Percentiles rank a stretch among this genome's conserved stretches.
Evolutionary conservation across 2,888 invertebrate genomes (phyloP).

Genomic region (Girardia tigrina): DNA sequence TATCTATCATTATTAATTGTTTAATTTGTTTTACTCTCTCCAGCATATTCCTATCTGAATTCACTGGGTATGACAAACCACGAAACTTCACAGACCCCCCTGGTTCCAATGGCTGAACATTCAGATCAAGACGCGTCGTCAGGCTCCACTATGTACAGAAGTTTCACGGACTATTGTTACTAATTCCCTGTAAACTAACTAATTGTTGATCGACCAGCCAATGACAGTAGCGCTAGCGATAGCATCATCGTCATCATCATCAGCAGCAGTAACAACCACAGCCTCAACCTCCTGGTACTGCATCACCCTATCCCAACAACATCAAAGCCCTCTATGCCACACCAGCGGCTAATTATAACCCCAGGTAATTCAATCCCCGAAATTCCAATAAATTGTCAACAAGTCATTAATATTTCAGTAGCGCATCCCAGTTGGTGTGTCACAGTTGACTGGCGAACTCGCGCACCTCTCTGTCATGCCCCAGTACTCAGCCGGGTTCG

Average conservation of each 20-base stretch:
- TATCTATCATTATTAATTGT: neutral
- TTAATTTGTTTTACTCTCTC: neutral
- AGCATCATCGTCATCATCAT: no score
- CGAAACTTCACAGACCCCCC: constrained; percentile 2
- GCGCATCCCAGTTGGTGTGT: constrained; percentile 1
- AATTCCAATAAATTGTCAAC: neutral
- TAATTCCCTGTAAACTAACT: neutral
- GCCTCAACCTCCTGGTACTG: no score
- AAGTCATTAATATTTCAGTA: constrained; percentile 23
- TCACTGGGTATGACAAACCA: constrained; percentile 15
- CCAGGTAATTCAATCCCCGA: constrained; percentile 19
- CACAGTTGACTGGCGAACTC: constrained; percentile 16
- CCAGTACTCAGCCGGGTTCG: neutral
- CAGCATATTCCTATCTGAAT: neutral
- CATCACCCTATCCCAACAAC: neutral
- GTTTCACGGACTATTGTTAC: constrained; percentile 20
- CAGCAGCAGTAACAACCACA: no score
- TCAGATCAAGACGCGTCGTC: constrained; percentile 15
- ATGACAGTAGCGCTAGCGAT: no score
- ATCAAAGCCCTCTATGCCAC: constrained; percentile 1
- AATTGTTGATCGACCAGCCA: neutral
- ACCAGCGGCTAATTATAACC: constrained; percentile 23
- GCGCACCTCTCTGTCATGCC: constrained; percentile 9
- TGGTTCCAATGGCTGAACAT: constrained; percentile 14
- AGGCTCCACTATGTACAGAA: constrained; percentile 20